Base-by-base conservation (phyloP, 2,797 vertebrate species). In the Acanthurus lineatus region DNA sequence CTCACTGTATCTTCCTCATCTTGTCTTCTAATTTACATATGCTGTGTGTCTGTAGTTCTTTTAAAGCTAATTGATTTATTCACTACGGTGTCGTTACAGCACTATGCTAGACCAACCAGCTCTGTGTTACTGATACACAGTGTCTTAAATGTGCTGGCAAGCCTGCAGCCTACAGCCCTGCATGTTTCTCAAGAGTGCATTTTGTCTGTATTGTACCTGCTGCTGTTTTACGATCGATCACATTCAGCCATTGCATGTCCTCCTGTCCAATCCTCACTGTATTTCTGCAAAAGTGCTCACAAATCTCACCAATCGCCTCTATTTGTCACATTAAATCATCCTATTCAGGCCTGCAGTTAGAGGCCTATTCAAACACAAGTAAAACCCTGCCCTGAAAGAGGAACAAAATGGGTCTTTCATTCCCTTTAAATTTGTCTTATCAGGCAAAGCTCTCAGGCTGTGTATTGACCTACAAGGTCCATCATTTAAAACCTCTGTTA, bases 41-140 rank as follows among this genome's bases (percentile, higher is more conserved):
- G 76, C 62, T 6, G 53, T 79, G 79, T 81, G 78, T 85, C 82
- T 86, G 85, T 76, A 69, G 72, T 58, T 79, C 82, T 32, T 69
- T 86, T 85, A 81, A 48, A 53, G 73, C 63, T 47, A 82, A 89
- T 91, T 89, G 89, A 91, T 91, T 89, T 87, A 88, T 89, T 81
- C 86, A 84, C 85, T 40, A 70, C 67, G 81, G 81, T 76, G 85
- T 81, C 60, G 69, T 82, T 83, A 88, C 76, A 77, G 81, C 81
- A 9, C 81, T 53, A 3, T 76, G 83, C 77, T 12, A 58, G 60
- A 81, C 69, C 82, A 56, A 56, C 53, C 79, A 42, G 77, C 71
- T 76, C 74, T 48, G 71, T 71, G 85, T 84, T 81, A 70, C 79
- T 69, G 73, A 88, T 85, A 80, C 71, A 79, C 73, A 59, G 63